Conservation (phyloP, 2,888 invertebrate genomes). For the Nomada fucata region DNA sequence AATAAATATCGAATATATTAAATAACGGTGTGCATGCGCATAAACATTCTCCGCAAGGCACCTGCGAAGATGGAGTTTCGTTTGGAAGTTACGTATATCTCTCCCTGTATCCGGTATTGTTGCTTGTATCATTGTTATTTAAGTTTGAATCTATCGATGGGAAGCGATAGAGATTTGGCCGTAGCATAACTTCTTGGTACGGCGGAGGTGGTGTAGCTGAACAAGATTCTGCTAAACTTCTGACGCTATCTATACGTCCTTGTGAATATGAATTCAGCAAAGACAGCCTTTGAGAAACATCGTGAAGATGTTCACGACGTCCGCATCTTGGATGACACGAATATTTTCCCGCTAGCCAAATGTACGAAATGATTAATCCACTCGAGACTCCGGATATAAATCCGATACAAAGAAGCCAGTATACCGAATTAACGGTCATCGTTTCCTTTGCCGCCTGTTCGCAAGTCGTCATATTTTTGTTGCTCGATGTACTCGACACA, state of each 20-base stretch:
- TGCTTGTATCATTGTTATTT: slow-evolving; percentile 39
- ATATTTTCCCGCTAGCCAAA: slow-evolving; percentile 71
- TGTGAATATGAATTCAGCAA: slow-evolving; percentile 71
- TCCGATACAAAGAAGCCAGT: slow-evolving; percentile 75
- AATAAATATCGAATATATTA: slow-evolving; percentile 15
- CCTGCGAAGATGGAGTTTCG: slow-evolving; percentile 15
- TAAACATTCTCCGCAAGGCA: not conserved
- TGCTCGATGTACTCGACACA: not conserved
- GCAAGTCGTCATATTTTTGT: not conserved
- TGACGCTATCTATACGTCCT: slow-evolving; percentile 44
- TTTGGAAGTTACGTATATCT: slow-evolving; percentile 18
- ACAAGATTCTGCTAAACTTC: slow-evolving; percentile 66
- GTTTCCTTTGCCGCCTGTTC: not conserved
- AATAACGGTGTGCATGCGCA: not conserved
- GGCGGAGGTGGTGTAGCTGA: slow-evolving; percentile 82
- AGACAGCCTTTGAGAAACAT: slow-evolving; percentile 71
- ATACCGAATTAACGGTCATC: slow-evolving; percentile 61
- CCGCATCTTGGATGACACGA: slow-evolving; percentile 47
- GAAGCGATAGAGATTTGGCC: slow-evolving; percentile 66
- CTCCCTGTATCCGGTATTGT: slow-evolving; percentile 26
- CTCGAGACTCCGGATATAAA: slow-evolving; percentile 75
- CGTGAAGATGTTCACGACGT: not conserved
- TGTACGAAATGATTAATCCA: slow-evolving; percentile 74
- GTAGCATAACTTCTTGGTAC: slow-evolving; percentile 80
- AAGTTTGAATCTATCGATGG: slow-evolving; percentile 33